Base-by-base conservation (phyloP, 2,797 vertebrate genomes). In the Premnoplex brunnescens region DNA sequence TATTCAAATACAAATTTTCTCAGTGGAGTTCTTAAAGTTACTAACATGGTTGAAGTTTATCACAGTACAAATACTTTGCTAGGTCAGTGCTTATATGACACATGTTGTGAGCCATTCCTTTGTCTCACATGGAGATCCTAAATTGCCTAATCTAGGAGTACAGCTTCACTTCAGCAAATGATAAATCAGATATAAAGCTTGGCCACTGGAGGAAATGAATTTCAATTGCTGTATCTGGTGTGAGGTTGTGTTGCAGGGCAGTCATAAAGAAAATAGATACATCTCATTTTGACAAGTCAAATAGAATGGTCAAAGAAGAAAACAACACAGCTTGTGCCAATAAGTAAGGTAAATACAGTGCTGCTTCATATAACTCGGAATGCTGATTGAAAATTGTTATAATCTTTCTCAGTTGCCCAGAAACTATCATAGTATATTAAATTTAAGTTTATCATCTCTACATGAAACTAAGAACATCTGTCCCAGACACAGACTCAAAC, bases 361-460 rank as follows among this genome's bases (percentile, higher is more conserved):
- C 63, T 81, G 55, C 26, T 85, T 88, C 77, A 79, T 60, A 72
- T 72, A 92, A 91, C 14, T 73, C 28, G 63, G 22, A 71, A 76
- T 63, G n/a, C 13, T 73, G 32, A 87, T 91, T 89, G 87, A 72
- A 92, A 88, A 69, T 54, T 4, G 0, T 32, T 72, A 69, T 23
- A 30, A 30, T 89, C 59, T 85, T 43, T 82, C 30, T 52, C 71
- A 83, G 27, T 75, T 80, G 49, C 64, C 92, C 72, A 83, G 89
- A 94, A 96, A 88, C 43, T 46, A 80, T 96, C 84, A 75, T 28
- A 34, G 64, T 80, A 10, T 41, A 52, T 81, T 90, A 85, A 91
- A 80, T 94, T 67, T 82, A 82, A 91, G 52, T 94, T 89, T 56
- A 66, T 93, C 16, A 36, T 39, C 78, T 34, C 75, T 36, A 48